These are phyloP conservation scores for Agapornis roseicollis DNA, from an alignment of 2,113 vertebrate species.

Conservation along the genomic window DNA sequence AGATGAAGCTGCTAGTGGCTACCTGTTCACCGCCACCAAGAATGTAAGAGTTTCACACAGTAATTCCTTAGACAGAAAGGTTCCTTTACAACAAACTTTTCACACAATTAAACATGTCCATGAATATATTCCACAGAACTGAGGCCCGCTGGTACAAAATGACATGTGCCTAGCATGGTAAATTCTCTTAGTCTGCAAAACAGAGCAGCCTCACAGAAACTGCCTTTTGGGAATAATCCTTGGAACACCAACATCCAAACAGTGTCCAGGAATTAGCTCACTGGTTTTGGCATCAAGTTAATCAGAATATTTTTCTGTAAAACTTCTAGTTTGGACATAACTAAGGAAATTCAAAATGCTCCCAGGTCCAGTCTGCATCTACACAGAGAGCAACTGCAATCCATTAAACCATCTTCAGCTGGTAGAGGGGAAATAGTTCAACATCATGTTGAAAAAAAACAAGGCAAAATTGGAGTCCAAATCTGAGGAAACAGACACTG, in stretches of 20 bases:
- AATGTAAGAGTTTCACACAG: not conserved
- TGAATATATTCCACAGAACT: not conserved
- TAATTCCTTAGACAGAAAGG: not conserved
- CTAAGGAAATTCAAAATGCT: constrained; percentile 19
- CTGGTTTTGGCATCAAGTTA: constrained; percentile 38
- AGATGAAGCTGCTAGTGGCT: not conserved
- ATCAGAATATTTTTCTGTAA: constrained; percentile 30
- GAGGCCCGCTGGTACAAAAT: constrained; percentile 9
- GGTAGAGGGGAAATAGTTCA: not conserved
- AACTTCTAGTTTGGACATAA: not conserved
- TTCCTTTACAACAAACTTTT: not conserved
- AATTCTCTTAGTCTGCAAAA: constrained; percentile 6
- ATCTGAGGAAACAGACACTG: not conserved
- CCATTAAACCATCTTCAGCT: not conserved
- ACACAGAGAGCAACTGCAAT: not conserved
- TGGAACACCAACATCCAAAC: constrained; percentile 26
- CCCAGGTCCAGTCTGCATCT: not conserved
- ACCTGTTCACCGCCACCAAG: not conserved
- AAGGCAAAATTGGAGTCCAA: not conserved
- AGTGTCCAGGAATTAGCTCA: constrained; percentile 61
- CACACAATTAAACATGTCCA: not conserved
- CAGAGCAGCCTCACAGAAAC: constrained; percentile 24
- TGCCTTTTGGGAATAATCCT: constrained; percentile 17
- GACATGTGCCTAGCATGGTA: not conserved
- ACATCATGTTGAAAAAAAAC: not conserved